Percentiles rank a stretch among this genome's conserved stretches.
phyloP scores from a whole-genome alignment of 2,888 invertebrate genomes.

The Chaitophorus viminalis region DNA sequence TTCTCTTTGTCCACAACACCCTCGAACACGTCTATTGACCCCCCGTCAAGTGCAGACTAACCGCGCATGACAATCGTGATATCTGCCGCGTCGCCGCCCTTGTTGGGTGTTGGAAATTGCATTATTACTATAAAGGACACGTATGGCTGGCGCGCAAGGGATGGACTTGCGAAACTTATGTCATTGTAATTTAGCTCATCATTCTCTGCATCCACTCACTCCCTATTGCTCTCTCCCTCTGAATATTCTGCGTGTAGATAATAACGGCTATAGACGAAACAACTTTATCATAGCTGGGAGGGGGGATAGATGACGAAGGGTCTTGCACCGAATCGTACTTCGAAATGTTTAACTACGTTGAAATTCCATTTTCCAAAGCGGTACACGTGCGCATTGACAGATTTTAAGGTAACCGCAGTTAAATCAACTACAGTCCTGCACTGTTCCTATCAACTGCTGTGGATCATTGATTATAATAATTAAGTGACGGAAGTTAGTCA shows the following conservation, averaged over 20 bases:
- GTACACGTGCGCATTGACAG: background rate
- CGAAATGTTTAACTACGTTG: conserved; percentile 4
- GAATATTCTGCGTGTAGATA: background rate
- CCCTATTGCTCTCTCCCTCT: background rate
- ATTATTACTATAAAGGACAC: conserved; percentile 5
- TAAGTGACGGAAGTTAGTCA: background rate
- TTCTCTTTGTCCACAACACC: conserved; percentile 31
- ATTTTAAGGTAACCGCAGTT: background rate
- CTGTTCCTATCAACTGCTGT: background rate
- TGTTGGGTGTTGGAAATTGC: conserved; percentile 11
- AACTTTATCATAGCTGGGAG: background rate
- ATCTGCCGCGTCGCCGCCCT: conserved; percentile 28
- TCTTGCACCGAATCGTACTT: background rate
- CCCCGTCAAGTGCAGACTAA: conserved; percentile 46
- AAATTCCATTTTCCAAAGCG: conserved; percentile 21
- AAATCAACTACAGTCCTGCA: background rate
- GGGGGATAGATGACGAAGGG: background rate
- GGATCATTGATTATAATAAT: background rate
- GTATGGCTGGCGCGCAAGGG: background rate
- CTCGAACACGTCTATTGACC: conserved; percentile 41
- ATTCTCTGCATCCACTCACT: background rate
- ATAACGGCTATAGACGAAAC: background rate
- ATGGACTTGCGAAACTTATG: conserved; percentile 34
- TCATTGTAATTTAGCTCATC: conserved; percentile 36
- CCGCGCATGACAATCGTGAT: conserved; percentile 32